phyloP scores from a whole-genome alignment of 2,888 invertebrate genomes.

The Doris montereyensis region DNA sequence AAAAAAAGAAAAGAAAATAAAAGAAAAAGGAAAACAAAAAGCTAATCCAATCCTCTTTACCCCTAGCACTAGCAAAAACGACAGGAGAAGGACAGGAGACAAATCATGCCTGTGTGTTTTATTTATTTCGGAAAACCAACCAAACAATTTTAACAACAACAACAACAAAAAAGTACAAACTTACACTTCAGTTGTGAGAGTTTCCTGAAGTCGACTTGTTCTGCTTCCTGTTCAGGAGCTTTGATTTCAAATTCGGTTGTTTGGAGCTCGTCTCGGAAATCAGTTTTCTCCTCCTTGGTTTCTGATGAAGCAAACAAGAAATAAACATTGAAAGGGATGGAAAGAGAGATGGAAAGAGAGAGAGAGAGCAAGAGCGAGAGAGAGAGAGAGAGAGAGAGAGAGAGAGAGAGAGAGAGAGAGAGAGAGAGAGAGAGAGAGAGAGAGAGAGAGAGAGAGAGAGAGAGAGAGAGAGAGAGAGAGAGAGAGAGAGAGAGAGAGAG shows the following conservation, averaged over 20 bases:
- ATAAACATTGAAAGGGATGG: no score
- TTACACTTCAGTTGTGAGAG: constrained; percentile 63
- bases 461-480: neutral
- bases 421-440: neutral
- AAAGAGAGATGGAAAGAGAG: no score
- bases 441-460: neutral
- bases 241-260: constrained; percentile 39
- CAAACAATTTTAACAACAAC: no score
- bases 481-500: no score
- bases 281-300: constrained; percentile 44
- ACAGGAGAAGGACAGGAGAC: no score
- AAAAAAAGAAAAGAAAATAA: no score
- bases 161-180: constrained; percentile 45
- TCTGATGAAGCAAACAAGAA: constrained; percentile 33
- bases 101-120: no score
- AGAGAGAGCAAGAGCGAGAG: no score
- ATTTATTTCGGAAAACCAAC: no score
- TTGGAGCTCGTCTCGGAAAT: constrained; percentile 46
- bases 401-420: neutral
- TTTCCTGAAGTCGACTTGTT: constrained; percentile 60
- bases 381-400: neutral
- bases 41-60: no score
- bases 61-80: no score
- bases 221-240: constrained; percentile 49
- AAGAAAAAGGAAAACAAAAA: no score